These are phyloP conservation scores for Aeoliscus strigatus DNA, from an alignment of 2,797 vertebrate genomes.

Conservation along the genomic window DNA sequence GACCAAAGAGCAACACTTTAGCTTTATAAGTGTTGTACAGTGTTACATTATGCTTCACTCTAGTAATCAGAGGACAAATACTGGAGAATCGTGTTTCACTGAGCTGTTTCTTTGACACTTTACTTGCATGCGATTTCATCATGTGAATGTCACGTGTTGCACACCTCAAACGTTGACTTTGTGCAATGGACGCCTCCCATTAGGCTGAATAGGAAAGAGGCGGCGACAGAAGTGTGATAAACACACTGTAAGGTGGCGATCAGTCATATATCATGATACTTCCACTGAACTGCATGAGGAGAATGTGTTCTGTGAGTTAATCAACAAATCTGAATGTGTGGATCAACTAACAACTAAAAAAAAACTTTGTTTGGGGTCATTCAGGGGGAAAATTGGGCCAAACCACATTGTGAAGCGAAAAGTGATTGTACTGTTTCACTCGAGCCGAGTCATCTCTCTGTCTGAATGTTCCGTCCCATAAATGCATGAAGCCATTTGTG, in stretches of 20 bases:
- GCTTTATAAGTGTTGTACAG: constrained; percentile 51
- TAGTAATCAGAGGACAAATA: constrained; percentile 30
- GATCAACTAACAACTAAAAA: too few species aligned
- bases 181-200: constrained; percentile 53
- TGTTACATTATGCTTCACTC: constrained; percentile 35
- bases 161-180: constrained; percentile 48
- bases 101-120: constrained; percentile 39
- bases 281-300: constrained; percentile 63
- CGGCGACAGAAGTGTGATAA: not conserved
- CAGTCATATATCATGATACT: too few species aligned
- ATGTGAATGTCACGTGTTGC: constrained; percentile 21
- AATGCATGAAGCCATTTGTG: constrained; percentile 58
- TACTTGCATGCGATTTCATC: constrained; percentile 43
- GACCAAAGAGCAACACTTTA: constrained; percentile 69
- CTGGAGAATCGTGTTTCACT: constrained; percentile 38
- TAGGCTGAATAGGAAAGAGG: constrained; percentile 39
- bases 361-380: too few species aligned
- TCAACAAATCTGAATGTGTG: too few species aligned
- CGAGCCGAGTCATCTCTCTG: too few species aligned
- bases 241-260: not conserved
- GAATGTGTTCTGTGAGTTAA: constrained; percentile 44
- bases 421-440: too few species aligned
- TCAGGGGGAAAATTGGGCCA: too few species aligned
- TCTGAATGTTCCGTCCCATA: too few species aligned
- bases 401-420: too few species aligned